phyloP scores from a whole-genome alignment of 2,888 invertebrate genomes.

The Agonopterix subpropinquella region DNA sequence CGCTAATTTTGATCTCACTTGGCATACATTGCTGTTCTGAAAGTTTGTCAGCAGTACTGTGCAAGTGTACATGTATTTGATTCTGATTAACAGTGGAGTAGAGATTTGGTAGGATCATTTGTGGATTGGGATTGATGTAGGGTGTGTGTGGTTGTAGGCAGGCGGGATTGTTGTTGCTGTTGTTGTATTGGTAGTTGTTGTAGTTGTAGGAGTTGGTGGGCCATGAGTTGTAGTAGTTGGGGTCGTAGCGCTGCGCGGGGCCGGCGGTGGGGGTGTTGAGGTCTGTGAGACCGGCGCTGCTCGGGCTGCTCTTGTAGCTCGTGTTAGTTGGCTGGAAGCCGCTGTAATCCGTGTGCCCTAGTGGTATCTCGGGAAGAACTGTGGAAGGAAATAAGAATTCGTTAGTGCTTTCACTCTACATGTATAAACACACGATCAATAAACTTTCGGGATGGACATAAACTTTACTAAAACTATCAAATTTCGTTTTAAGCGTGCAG shows the following conservation, averaged over 20 bases:
- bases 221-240: conserved; percentile 78
- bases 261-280: conserved; percentile 50
- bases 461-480: too few species aligned
- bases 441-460: too few species aligned
- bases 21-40: conserved; percentile 77
- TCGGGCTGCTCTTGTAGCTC: conserved; percentile 57
- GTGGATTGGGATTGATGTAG: conserved; percentile 77
- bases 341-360: conserved; percentile 60
- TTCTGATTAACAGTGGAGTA: conserved; percentile 92
- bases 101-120: conserved; percentile 86
- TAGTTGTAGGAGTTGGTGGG: conserved; percentile 79
- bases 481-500: too few species aligned
- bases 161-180: conserved; percentile 70
- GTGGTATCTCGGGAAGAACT: conserved; percentile 75
- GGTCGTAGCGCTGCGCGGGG: conserved; percentile 61
- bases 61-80: conserved; percentile 88
- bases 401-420: not conserved
- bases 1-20: conserved; percentile 77
- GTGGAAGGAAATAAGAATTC: conserved; percentile 24
- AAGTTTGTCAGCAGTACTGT: conserved; percentile 79
- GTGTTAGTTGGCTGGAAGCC: conserved; percentile 53
- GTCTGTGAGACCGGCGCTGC: conserved; percentile 56
- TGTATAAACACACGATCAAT: too few species aligned
- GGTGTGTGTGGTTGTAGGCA: conserved; percentile 74
- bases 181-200: conserved; percentile 83